Base-by-base conservation (phyloP, 2,888 invertebrate species). In the Heliconius ethilla region DNA sequence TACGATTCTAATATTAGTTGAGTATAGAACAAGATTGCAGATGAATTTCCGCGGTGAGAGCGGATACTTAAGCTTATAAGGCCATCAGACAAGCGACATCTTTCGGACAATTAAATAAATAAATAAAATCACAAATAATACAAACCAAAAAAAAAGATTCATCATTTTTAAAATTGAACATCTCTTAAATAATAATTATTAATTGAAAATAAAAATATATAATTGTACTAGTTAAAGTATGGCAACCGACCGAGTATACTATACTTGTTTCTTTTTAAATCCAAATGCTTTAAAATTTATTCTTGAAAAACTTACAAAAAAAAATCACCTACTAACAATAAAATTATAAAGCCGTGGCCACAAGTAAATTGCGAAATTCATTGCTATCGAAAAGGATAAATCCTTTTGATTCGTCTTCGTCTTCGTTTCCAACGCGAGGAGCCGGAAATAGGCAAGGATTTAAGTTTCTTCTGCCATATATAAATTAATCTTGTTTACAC, bases 301-400 rank as follows among this genome's bases (percentile, higher is more conserved):
- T 29, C 37, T 25, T 25, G n/a, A 59, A 37, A 10, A 10, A 10
- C 5, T 0, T 25, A 25, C 13, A 5, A 13, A 27, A 15, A 18
- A n/a, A 15, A 65, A 63, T 13, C 6, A 67, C 3, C 22, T 33
- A 1, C 37, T n/a, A 72, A 72, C 29, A 5, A 15, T n/a, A 51
- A 33, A 45, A 15, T 72, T 59, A n/a, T 33, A 59, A 72, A 25
- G 40, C 85, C 55, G 70, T 85, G 84, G 89, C 89, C 83, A 59
- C 29, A 79, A 37, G 9, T 76, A 83, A 83, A 83, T 84, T 87
- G 86, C 86, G 86, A 89, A 90, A 91, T 91, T 89, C 90, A 91
- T 90, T 89, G 89, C 88, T 83, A 90, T 89, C 84, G 89, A 87
- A 86, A 84, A 86, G 87, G 86, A 89, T 87, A 86, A 88, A 89